These are phyloP conservation scores for Germaria angustata DNA, from an alignment of 2,888 invertebrate genomes.

Conservation along the genomic window DNA sequence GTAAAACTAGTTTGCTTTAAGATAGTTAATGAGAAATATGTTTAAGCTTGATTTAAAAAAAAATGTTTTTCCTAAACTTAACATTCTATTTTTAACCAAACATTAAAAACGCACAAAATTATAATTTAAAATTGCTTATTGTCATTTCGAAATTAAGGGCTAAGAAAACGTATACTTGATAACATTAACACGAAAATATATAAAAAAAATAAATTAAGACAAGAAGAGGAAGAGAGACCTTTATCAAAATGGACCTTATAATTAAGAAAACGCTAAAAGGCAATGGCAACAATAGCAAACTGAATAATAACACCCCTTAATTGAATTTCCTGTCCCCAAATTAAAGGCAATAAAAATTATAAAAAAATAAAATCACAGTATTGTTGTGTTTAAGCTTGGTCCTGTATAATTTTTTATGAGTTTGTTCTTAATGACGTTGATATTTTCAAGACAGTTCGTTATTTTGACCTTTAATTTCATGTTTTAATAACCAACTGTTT, in stretches of 20 bases:
- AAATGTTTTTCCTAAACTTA: no score
- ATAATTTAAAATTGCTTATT: conserved; percentile 56
- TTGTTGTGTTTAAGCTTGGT: conserved; percentile 44
- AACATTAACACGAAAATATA: not conserved
- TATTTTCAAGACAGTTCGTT: conserved; percentile 34
- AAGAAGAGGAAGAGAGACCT: not conserved
- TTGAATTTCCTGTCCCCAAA: conserved; percentile 63
- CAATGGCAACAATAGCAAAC: not conserved
- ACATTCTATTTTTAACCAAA: no score
- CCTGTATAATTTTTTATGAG: conserved; percentile 39
- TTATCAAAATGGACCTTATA: not conserved
- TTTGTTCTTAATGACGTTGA: conserved; percentile 26
- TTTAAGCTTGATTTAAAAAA: no score
- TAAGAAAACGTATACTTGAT: not conserved
- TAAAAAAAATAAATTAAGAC: not conserved
- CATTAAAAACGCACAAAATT: conserved; percentile 37
- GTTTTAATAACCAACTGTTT: conserved; percentile 63
- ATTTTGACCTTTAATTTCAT: conserved; percentile 63
- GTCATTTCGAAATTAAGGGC: conserved; percentile 46
- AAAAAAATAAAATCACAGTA: conserved; percentile 42
- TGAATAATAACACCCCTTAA: conserved; percentile 45
- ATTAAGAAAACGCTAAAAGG: not conserved
- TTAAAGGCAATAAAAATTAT: conserved; percentile 34
- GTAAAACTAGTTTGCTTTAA: no score
- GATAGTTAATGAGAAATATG: no score